Percentiles rank a stretch among this genome's conserved stretches.
These are phyloP conservation scores for Spodoptera picta DNA, from an alignment of 2,888 invertebrate species.

Conservation along the genomic window DNA sequence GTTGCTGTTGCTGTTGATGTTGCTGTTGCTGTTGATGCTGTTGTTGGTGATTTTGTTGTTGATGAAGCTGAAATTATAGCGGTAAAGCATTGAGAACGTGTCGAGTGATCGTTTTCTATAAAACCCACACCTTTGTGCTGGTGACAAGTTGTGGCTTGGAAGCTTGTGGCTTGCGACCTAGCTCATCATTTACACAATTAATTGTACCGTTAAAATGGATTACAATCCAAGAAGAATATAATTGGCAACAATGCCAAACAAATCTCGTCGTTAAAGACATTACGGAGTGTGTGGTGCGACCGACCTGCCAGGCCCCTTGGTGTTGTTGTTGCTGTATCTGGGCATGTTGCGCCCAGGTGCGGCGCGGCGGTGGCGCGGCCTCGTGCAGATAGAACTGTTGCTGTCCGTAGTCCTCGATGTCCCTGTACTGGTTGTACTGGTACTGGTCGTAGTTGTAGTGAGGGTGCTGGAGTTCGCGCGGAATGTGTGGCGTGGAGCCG, in stretches of 20 bases:
- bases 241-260: background rate
- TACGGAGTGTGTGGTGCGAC: slow-evolving; percentile 37
- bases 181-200: slow-evolving; percentile 7
- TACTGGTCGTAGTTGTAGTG: slow-evolving; percentile 64
- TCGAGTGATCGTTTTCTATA: slow-evolving; percentile 1
- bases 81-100: slow-evolving; percentile 1
- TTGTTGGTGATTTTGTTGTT: slow-evolving; percentile 64
- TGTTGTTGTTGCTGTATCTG: slow-evolving; percentile 64
- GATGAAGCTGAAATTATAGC: slow-evolving; percentile 72
- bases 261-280: slow-evolving; percentile 9
- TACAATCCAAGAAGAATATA: background rate
- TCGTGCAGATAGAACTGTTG: slow-evolving; percentile 94
- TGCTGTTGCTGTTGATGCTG: slow-evolving; percentile 74
- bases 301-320: slow-evolving; percentile 83
- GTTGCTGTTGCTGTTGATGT: slow-evolving; percentile 72
- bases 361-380: slow-evolving; percentile 87
- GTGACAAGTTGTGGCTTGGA: slow-evolving; percentile 23
- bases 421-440: slow-evolving; percentile 69
- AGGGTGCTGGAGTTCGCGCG: slow-evolving; percentile 69
- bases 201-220: background rate
- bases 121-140: slow-evolving; percentile 50
- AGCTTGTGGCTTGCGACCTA: slow-evolving; percentile 43
- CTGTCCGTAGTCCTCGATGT: slow-evolving; percentile 68
- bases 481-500: slow-evolving; percentile 86
- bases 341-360: slow-evolving; percentile 91